Percentiles rank a stretch among this genome's conserved stretches.
These are phyloP conservation scores for Lepidotrigona ventralis DNA, from an alignment of 1,140 invertebrate genomes.

Conservation along the genomic window DNA sequence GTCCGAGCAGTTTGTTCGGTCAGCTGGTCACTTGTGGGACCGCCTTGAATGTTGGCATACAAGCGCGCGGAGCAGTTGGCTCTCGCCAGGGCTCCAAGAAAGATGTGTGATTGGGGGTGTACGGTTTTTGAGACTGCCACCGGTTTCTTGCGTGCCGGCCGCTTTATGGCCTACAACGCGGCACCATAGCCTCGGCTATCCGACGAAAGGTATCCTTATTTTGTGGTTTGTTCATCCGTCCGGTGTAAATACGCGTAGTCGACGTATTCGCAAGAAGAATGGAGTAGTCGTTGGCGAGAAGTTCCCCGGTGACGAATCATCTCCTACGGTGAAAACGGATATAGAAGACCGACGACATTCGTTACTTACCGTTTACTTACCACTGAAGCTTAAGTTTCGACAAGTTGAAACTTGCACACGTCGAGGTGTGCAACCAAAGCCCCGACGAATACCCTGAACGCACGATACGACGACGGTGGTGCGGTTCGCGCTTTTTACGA, in stretches of 20 bases:
- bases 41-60: slow-evolving; percentile 50
- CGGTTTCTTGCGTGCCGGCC: slow-evolving; percentile 51
- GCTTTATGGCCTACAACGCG: slow-evolving; percentile 50
- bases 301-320: not conserved
- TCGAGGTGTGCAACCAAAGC: slow-evolving; percentile 2
- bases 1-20: slow-evolving; percentile 37
- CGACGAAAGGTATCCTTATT: slow-evolving; percentile 1
- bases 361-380: not conserved
- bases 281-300: not conserved
- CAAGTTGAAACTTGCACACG: not conserved
- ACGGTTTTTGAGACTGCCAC: slow-evolving; percentile 37
- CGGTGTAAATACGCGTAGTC: slow-evolving; percentile 13
- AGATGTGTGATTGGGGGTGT: slow-evolving; percentile 55
- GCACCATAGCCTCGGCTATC: slow-evolving; percentile 43
- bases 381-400: not conserved
- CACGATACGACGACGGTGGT: not conserved
- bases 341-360: not conserved
- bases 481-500: slow-evolving; percentile 26
- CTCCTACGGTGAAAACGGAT: not conserved
- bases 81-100: slow-evolving; percentile 63
- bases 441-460: not conserved
- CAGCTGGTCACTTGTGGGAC: slow-evolving; percentile 56
- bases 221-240: slow-evolving; percentile 20
- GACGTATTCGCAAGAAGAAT: not conserved
- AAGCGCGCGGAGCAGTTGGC: slow-evolving; percentile 61